phyloP scores from a whole-genome alignment of 2,113 vertebrate genomes.

The Clarias gariepinus region DNA sequence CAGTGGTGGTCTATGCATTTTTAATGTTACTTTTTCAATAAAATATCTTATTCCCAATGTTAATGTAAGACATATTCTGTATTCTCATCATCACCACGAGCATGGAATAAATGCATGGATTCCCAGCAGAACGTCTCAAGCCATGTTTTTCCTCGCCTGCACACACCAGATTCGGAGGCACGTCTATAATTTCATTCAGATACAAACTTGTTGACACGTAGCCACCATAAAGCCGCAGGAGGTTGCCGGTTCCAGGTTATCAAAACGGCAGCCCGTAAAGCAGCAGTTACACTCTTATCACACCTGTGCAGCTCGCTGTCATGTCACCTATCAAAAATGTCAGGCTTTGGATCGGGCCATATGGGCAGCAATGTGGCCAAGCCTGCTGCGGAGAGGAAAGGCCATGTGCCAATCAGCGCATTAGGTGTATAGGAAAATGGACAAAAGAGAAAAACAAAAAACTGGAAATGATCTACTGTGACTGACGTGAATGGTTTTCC shows the following conservation, averaged over 20 bases:
- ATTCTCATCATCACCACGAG: background rate
- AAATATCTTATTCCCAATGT: background rate
- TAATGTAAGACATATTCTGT: background rate
- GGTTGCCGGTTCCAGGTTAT: constrained; percentile 14
- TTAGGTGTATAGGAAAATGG: background rate
- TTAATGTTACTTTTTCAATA: background rate
- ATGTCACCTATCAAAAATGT: constrained; percentile 42
- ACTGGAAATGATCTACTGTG: constrained; percentile 20
- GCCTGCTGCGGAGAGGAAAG: constrained; percentile 20
- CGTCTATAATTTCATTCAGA: constrained; percentile 5
- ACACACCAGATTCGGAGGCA: background rate
- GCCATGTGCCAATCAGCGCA: constrained; percentile 20
- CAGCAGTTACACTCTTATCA: constrained; percentile 28
- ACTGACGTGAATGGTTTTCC: background rate
- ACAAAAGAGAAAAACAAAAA: background rate
- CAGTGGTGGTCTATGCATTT: background rate
- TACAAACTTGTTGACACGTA: constrained; percentile 7
- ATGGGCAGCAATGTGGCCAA: constrained; percentile 9
- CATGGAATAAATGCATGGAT: constrained; percentile 9
- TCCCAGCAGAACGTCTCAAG: background rate
- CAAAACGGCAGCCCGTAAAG: background rate
- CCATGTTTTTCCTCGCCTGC: background rate
- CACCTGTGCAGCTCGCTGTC: constrained; percentile 27
- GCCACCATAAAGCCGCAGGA: constrained; percentile 9
- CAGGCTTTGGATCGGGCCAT: constrained; percentile 27